Evolutionary conservation across 2,113 vertebrate species (phyloP).

Genomic region (Ictidomys tridecemlineatus): DNA sequence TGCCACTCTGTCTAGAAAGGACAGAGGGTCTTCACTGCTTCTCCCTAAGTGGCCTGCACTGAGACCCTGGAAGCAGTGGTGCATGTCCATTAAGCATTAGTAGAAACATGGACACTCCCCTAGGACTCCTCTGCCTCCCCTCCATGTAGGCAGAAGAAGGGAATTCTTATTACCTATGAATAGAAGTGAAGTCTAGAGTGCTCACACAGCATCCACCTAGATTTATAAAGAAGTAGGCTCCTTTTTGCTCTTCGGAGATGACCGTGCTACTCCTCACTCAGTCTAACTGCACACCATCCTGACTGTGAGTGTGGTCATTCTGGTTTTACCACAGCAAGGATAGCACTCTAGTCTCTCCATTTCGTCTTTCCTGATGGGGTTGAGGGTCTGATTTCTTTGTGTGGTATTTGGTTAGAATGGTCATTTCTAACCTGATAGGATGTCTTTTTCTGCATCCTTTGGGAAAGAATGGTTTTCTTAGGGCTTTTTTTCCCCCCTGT

Average conservation of each 20-base stretch:
- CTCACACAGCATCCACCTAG: too few species aligned
- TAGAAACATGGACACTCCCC: background rate
- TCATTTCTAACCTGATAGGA: background rate
- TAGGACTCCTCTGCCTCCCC: background rate
- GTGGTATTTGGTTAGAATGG: background rate
- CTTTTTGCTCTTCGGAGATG: background rate
- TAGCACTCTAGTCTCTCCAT: background rate
- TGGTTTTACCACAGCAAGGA: too few species aligned
- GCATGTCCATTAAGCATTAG: background rate
- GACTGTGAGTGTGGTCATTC: background rate
- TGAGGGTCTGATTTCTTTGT: background rate
- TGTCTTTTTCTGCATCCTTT: background rate
- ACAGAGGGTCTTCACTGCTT: too few species aligned
- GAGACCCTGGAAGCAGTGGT: background rate
- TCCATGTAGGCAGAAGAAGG: background rate
- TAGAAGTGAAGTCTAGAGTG: background rate
- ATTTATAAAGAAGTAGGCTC: fast-evolving
- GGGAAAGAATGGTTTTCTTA: background rate
- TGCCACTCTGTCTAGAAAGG: background rate
- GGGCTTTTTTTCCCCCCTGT: background rate
- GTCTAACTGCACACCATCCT: background rate
- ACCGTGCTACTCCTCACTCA: fast-evolving
- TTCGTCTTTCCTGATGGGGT: background rate
- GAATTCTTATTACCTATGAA: background rate
- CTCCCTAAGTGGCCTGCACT: fast-evolving